A percentile compares a stretch with the other conserved stretches of the same genome.
Conservation (phyloP, 2,113 vertebrate genomes). For the Riparia riparia region DNA sequence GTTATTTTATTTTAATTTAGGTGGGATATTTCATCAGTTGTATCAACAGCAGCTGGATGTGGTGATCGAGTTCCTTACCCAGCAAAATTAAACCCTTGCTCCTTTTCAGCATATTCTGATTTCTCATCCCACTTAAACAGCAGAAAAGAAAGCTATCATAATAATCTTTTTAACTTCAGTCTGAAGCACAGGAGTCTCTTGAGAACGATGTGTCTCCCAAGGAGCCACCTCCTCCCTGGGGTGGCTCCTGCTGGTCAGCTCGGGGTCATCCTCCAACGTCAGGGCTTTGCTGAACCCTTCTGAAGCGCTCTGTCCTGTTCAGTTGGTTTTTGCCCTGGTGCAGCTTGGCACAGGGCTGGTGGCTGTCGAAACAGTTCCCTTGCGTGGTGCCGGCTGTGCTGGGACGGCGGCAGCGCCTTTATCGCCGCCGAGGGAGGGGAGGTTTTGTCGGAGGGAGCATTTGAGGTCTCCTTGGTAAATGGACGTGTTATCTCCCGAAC, state of each 20-base stretch:
- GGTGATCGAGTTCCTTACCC: not conserved
- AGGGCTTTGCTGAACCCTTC: not conserved
- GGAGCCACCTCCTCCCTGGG: not conserved
- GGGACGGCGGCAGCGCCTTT: not conserved
- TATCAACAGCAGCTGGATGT: not conserved
- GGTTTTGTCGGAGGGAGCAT: not conserved
- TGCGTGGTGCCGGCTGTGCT: not conserved
- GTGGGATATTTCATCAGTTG: rapidly evolving
- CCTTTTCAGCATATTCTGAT: not conserved
- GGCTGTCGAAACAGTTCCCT: not conserved
- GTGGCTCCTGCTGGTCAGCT: not conserved
- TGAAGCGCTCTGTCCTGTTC: not conserved
- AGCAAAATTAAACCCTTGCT: not conserved
- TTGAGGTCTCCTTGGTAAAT: not conserved
- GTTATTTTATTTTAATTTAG: not conserved
- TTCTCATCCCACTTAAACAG: not conserved
- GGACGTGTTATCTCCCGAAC: not conserved
- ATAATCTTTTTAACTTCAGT: rapidly evolving
- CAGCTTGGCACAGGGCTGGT: not conserved
- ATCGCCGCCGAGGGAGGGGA: not conserved
- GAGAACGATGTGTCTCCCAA: rapidly evolving
- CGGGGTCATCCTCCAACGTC: rapidly evolving
- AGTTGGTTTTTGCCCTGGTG: not conserved
- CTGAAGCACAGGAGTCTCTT: not conserved
- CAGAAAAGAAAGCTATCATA: not conserved